These are phyloP conservation scores for Cydia pomonella DNA, from an alignment of 1,140 invertebrate genomes.

Conservation along the genomic window DNA sequence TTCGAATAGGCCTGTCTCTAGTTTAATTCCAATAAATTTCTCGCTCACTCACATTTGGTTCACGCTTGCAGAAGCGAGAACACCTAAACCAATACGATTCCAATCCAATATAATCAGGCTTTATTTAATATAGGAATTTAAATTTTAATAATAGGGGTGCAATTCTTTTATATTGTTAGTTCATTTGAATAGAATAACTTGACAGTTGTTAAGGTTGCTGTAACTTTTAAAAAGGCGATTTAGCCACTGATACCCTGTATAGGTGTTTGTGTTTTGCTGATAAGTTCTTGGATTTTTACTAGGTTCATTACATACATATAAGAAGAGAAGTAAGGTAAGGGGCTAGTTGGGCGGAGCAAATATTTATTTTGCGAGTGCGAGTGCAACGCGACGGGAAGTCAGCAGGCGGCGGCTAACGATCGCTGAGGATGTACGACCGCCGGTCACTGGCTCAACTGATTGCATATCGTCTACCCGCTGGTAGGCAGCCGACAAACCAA, in stretches of 20 bases:
- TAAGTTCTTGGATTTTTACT: background rate
- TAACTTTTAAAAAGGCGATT: too few species aligned
- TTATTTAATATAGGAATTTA: too few species aligned
- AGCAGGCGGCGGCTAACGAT: slow-evolving; percentile 54
- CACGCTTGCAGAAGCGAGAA: background rate
- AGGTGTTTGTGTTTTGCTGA: too few species aligned
- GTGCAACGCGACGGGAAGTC: slow-evolving; percentile 60
- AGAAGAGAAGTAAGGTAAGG: slow-evolving; percentile 32
- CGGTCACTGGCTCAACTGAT: slow-evolving; percentile 9
- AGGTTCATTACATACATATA: background rate
- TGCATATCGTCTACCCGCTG: background rate
- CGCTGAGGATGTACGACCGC: slow-evolving; percentile 36
- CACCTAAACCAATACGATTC: slow-evolving; percentile 6
- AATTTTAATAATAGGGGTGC: too few species aligned
- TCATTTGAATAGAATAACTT: too few species aligned
- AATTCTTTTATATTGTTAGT: too few species aligned
- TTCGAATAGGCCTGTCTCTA: background rate
- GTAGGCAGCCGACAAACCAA: background rate
- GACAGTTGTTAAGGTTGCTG: too few species aligned
- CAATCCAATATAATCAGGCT: too few species aligned
- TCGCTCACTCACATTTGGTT: background rate
- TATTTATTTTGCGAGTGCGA: slow-evolving; percentile 52
- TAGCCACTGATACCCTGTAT: too few species aligned
- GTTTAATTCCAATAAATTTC: background rate
- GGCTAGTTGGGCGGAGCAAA: slow-evolving; percentile 29